phyloP scores from a whole-genome alignment of 30 jellyfish, hydroid and myxozoan genomes.

The Cassiopea xamachana region DNA sequence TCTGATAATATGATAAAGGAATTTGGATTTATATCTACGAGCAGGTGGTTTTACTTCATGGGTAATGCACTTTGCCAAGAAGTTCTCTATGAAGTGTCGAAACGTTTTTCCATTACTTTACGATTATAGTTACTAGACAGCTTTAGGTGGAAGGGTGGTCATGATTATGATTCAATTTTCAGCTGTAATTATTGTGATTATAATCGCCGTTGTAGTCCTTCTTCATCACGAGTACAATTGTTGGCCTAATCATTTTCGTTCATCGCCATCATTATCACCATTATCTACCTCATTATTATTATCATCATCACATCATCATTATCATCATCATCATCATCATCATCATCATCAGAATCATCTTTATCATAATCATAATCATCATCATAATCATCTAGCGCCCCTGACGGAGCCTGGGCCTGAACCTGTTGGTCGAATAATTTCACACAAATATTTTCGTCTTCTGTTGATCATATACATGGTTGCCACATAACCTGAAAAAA shows the following conservation, averaged over 20 bases:
- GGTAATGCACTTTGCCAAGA: background rate
- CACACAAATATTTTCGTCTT: too few species aligned
- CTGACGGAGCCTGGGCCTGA: background rate
- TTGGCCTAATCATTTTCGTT: background rate
- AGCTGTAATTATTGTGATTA: too few species aligned
- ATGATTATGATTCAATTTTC: too few species aligned
- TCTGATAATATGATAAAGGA: background rate
- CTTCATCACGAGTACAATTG: too few species aligned
- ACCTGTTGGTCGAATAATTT: background rate
- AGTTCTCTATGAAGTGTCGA: background rate
- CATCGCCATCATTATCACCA: background rate
- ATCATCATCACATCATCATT: slow-evolving; percentile 16
- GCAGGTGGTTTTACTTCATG: background rate
- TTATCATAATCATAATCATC: background rate
- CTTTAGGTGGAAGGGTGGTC: too few species aligned
- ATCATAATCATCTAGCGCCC: background rate
- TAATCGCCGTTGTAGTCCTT: too few species aligned
- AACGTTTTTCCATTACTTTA: background rate
- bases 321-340: slow-evolving; percentile 12
- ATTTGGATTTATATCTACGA: background rate
- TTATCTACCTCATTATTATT: slow-evolving; percentile 1
- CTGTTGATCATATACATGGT: too few species aligned
- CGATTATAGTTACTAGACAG: too few species aligned
- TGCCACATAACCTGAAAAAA: too few species aligned
- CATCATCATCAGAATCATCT: background rate